phyloP scores from a whole-genome alignment of 2,888 invertebrate genomes.

The Empis livida region DNA sequence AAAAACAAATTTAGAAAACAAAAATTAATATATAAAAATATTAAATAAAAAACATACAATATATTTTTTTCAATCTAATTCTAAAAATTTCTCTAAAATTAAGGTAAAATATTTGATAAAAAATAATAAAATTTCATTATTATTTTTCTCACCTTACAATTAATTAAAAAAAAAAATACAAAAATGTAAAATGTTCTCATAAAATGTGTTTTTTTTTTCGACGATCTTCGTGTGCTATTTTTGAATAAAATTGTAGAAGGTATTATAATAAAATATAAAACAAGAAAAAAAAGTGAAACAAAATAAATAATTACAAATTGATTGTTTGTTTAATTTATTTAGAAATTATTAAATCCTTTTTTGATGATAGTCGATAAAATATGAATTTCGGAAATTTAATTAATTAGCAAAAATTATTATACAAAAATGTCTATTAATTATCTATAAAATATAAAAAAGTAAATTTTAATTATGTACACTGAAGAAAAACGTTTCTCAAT shows the following conservation, averaged over 20 bases:
- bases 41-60: not conserved
- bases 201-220: not conserved
- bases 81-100: too few relatives aligned
- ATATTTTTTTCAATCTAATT: not conserved
- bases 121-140: not conserved
- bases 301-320: not conserved
- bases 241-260: constrained; percentile 1
- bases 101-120: not conserved
- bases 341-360: too few relatives aligned
- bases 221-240: constrained; percentile 2
- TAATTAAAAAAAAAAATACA: not conserved
- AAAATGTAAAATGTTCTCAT: not conserved
- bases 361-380: too few relatives aligned
- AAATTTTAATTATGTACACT: too few relatives aligned
- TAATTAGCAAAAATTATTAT: too few relatives aligned
- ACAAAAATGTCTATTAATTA: too few relatives aligned
- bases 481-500: too few relatives aligned
- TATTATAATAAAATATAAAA: not conserved
- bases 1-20: not conserved
- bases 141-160: not conserved
- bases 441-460: too few relatives aligned
- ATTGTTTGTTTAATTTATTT: not conserved
- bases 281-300: not conserved
- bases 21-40: not conserved
- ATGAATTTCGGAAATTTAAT: too few relatives aligned